These are phyloP conservation scores for Hydrochoerus hydrochaeris DNA, from an alignment of 2,113 vertebrate species.

Conservation along the genomic window DNA sequence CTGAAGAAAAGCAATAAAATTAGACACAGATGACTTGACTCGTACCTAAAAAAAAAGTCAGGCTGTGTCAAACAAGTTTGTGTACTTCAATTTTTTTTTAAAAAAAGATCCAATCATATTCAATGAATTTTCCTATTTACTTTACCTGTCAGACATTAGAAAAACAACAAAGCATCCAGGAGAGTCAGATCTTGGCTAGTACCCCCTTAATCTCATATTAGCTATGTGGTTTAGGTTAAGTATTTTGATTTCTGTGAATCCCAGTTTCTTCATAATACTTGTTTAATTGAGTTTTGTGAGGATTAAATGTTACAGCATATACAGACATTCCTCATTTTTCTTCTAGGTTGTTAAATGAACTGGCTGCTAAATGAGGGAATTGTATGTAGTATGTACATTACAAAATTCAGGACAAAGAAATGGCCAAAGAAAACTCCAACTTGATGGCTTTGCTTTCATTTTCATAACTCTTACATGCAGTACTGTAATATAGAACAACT, in stretches of 20 bases:
- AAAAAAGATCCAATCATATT: not conserved
- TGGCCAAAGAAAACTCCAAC: not conserved
- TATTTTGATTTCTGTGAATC: not conserved
- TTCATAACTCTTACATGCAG: not conserved
- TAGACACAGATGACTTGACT: not conserved
- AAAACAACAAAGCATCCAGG: not conserved
- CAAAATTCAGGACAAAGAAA: not conserved
- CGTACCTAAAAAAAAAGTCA: not conserved
- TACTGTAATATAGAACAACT: not conserved
- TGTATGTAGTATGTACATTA: not conserved
- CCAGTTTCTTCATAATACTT: not conserved
- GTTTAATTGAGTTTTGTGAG: not conserved
- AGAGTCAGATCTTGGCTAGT: not conserved
- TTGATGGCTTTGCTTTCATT: not conserved
- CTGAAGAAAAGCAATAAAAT: not conserved
- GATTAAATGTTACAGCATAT: not conserved
- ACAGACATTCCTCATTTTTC: not conserved
- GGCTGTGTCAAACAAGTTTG: not conserved
- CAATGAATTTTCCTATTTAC: not conserved
- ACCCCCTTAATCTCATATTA: not conserved
- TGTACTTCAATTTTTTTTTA: constrained; percentile 27
- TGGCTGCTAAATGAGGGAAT: not conserved
- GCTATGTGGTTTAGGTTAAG: not conserved
- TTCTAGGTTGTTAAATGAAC: not conserved
- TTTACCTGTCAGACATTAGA: not conserved